Evolutionary conservation across 2,797 vertebrate genomes (phyloP).

Genomic region (Eulemur mongoz): DNA sequence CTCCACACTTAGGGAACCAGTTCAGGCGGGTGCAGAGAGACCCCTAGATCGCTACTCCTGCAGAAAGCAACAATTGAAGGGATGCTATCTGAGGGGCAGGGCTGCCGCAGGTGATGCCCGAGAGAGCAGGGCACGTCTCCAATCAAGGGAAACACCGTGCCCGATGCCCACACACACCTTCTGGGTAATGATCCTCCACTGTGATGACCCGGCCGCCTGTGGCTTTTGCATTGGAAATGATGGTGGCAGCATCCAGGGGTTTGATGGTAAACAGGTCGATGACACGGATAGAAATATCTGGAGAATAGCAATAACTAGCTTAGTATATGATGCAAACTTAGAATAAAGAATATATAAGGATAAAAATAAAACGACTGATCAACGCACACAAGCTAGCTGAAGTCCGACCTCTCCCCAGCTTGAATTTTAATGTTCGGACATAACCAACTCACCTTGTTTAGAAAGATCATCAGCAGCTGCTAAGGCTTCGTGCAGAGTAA

Average conservation of each 20-base stretch:
- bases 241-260: slow-evolving; percentile 90
- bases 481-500: slow-evolving; percentile 92
- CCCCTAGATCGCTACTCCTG: not conserved
- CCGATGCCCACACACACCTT: slow-evolving; percentile 84
- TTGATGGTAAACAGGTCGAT: slow-evolving; percentile 95
- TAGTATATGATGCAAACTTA: not conserved
- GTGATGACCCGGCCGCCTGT: slow-evolving; percentile 91
- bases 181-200: slow-evolving; percentile 94
- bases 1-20: not conserved
- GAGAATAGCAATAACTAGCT: not conserved
- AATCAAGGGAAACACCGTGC: not conserved
- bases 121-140: not conserved
- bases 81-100: not conserved
- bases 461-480: slow-evolving; percentile 88
- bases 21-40: not conserved
- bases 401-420: not conserved
- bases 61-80: not conserved
- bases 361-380: not conserved
- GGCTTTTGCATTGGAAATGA: slow-evolving; percentile 88
- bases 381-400: not conserved
- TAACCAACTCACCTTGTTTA: slow-evolving; percentile 86
- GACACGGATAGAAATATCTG: slow-evolving; percentile 89
- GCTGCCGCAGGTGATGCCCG: not conserved
- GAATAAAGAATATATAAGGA: not conserved
- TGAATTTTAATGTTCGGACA: not conserved